Base-by-base conservation (phyloP, 1,140 invertebrate species). In the Nasonia giraulti region DNA sequence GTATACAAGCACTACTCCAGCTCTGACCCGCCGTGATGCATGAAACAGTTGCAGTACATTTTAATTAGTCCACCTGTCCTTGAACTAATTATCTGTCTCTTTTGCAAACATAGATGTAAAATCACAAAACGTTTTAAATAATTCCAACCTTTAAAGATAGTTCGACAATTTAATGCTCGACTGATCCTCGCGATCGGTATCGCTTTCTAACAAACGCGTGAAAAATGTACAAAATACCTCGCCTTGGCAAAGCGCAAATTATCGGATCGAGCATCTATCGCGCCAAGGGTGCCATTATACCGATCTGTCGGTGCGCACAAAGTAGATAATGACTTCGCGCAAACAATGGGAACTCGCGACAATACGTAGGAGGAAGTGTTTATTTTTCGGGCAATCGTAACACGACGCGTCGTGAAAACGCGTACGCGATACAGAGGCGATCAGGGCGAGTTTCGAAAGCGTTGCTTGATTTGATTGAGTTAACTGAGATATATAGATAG, bases 301-400 rank as follows among this genome's bases (percentile, higher is more conserved):
- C 12, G 12, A 55, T 55, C 50, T 55, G 3, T 14, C 12, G 3
- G 50, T 17, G 17, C 14, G 71, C 10, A 11, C 14, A 73, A 73
- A 73, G 31, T 40, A 73, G 31, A 73, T 40, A 73, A 73, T 73
- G 47, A 20, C 50, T 20, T 55, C 50, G 11, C 50, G 12, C 8
- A 8, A 55, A 73, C 23, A 73, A 73, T 12, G 31, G 50, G 50
- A 55, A 55, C 17, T 37, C 31, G 31, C 31, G 31, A 73, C 23
- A 31, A 14, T 7, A 17, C 33, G 71, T 73, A 73, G 10, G 31
- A 73, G 71, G 71, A 73, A 73, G 31, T 73, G 71, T 73, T 73
- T 73, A 37, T 33, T 14, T 73, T 73, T 73, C 71, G 27, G 14
- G 11, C 31, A 73, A 73, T 73, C 20, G 31, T 40, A 73, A 31